A percentile compares a stretch with the other conserved stretches of the same genome.
Conservation (phyloP, 2,797 vertebrate genomes). For the Rachycentron canadum region DNA sequence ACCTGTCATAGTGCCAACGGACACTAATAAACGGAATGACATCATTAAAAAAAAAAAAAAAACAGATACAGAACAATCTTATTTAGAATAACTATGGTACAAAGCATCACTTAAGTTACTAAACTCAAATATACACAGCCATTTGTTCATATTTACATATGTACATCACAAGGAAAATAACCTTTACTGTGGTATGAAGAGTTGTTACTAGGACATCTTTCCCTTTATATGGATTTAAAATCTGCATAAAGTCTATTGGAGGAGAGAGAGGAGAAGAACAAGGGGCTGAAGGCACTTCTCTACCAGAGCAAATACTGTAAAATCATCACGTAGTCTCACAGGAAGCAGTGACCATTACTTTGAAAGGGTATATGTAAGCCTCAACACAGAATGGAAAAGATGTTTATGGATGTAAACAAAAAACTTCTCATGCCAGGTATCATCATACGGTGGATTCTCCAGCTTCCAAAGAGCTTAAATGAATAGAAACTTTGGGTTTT, state of each 20-base stretch:
- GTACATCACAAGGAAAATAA: conserved; percentile 89
- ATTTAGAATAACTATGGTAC: conserved; percentile 82
- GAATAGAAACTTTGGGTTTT: conserved; percentile 53
- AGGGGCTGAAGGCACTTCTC: conserved; percentile 93
- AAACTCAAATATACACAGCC: conserved; percentile 98
- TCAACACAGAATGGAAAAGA: conserved; percentile 47
- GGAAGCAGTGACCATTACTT: conserved; percentile 70
- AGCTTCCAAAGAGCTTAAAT: conserved; percentile 35
- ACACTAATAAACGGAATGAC: conserved; percentile 91
- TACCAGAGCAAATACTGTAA: conserved; percentile 87
- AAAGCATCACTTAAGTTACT: conserved; percentile 93
- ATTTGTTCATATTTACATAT: conserved; percentile 95
- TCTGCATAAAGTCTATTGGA: conserved; percentile 63
- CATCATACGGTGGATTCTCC: conserved; percentile 53
- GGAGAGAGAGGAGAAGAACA: conserved; percentile 41
- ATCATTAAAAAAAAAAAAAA: conserved; percentile 76
- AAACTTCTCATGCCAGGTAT: conserved; percentile 56
- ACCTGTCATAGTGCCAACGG: conserved; percentile 48
- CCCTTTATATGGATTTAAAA: conserved; percentile 74
- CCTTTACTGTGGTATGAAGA: conserved; percentile 72
- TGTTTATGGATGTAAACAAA: conserved; percentile 73
- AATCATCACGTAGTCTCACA: conserved; percentile 68
- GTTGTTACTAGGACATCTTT: conserved; percentile 70
- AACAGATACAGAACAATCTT: conserved; percentile 61
- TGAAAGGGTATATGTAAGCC: conserved; percentile 50